Percentiles rank a stretch among this genome's conserved stretches.
phyloP scores from a whole-genome alignment of 2,888 invertebrate genomes.

The Muscina levida region DNA sequence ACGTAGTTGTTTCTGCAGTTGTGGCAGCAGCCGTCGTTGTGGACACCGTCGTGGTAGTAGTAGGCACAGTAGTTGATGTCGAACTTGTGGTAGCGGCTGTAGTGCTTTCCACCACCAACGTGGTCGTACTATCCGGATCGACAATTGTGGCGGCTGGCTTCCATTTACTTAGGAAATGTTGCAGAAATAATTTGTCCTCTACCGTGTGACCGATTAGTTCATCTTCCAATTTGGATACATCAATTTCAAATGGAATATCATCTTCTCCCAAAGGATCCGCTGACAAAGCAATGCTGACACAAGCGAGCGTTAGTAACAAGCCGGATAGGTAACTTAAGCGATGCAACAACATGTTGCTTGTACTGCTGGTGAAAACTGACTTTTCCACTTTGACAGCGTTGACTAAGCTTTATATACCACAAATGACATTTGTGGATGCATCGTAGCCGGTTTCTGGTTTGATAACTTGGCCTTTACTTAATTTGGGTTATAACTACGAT shows the following conservation, averaged over 20 bases:
- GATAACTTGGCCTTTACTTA: conserved; percentile 14
- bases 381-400: conserved; percentile 19
- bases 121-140: neutral
- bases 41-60: neutral
- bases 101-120: neutral
- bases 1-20: no score
- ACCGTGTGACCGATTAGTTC: neutral
- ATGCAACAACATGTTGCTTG: conserved; percentile 39
- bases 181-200: conserved; percentile 25
- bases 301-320: neutral
- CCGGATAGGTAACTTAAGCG: neutral
- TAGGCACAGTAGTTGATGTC: neutral
- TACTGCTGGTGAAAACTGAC: conserved; percentile 21
- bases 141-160: neutral
- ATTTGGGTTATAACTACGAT: no score
- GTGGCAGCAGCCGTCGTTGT: neutral
- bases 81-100: neutral
- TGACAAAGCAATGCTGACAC: conserved; percentile 1
- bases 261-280: conserved; percentile 11
- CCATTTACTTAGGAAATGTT: conserved; percentile 32
- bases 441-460: neutral
- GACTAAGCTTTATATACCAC: conserved; percentile 30
- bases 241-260: neutral
- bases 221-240: conserved; percentile 11
- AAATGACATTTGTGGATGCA: conserved; percentile 5